phyloP scores from a whole-genome alignment of 2,888 invertebrate genomes.

The Allolobophora icterica region DNA sequence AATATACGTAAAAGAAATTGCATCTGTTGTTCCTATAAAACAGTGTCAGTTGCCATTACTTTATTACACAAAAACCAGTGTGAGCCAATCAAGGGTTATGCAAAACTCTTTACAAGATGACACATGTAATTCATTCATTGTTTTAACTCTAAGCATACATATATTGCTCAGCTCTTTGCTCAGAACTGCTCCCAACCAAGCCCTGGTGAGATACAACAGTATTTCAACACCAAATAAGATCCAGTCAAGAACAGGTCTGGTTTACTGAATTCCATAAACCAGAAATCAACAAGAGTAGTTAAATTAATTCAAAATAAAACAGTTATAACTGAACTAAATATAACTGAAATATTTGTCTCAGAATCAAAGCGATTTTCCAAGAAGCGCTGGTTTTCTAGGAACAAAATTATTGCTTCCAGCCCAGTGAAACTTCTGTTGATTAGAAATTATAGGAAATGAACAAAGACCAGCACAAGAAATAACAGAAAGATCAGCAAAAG shows the following conservation, averaged over 20 bases:
- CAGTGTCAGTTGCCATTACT: background rate
- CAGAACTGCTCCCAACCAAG: background rate
- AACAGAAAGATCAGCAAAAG: background rate
- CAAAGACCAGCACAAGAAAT: background rate
- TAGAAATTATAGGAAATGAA: background rate
- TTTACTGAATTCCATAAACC: background rate
- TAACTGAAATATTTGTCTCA: background rate
- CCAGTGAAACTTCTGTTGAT: background rate
- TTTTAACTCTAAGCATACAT: background rate
- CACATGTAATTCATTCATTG: no score
- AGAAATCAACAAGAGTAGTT: background rate
- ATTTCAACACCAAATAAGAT: no score
- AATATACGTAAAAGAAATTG: background rate
- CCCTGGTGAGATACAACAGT: background rate
- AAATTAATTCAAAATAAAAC: constrained; percentile 1
- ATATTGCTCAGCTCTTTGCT: background rate
- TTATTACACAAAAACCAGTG: no score
- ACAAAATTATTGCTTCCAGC: background rate
- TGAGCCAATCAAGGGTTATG: no score
- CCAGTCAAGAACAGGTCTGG: background rate
- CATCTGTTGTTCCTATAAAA: background rate
- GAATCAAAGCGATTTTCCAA: background rate
- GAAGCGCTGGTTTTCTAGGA: background rate
- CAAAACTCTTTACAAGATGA: background rate
- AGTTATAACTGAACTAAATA: background rate